Evolutionary conservation across 2,888 invertebrate species (phyloP), one percentile per base, ranked within the genome.

Genomic region (Ramazzottius varieornatus): DNA sequence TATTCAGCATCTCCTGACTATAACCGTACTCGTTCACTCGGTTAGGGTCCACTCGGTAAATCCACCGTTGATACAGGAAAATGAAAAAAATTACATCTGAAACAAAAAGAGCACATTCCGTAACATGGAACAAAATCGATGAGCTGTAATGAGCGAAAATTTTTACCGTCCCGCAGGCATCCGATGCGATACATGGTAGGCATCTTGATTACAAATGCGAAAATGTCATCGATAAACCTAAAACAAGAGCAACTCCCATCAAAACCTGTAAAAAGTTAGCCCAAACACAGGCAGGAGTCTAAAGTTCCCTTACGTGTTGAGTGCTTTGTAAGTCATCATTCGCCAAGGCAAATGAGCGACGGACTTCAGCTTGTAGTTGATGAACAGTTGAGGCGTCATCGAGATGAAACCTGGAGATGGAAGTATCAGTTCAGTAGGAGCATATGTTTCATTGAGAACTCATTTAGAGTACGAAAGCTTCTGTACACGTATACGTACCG

Each of bases 301-400:
- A 8, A 40, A 40, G 13, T 54, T 29, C 54, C 13, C 54, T 54
- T 54, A 54, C 32, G 98, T 98, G 77, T 98, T 98, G 67, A 98
- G 83, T 76, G 94, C 94, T 81, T 98, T 98, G 77, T 98, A 99
- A 13, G 94, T 93, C 83, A 98, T 84, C 96, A 98, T 98, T 67
- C 98, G 83, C 98, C 98, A 99, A 1, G 98, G 98, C 71, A 99
- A 81, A 79, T 98, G 98, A 13, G 98, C 98, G 1, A 98, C 96
- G 29, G 94, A 96, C 75, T 99, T 94, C 71, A 99, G 77, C 78
- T 98, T 98, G 79, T 99, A 98, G 79, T 99, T 99, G 71, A 98
- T 99, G 75, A 98, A 98, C 68, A 99, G 79, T 77, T 98, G 98
- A 2, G 98, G 98, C n/a, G 96, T 98, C 96, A 98, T 98, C 89